These are phyloP conservation scores for Acanthopleura granulata DNA, from an alignment of 2,888 invertebrate species.

Conservation along the genomic window DNA sequence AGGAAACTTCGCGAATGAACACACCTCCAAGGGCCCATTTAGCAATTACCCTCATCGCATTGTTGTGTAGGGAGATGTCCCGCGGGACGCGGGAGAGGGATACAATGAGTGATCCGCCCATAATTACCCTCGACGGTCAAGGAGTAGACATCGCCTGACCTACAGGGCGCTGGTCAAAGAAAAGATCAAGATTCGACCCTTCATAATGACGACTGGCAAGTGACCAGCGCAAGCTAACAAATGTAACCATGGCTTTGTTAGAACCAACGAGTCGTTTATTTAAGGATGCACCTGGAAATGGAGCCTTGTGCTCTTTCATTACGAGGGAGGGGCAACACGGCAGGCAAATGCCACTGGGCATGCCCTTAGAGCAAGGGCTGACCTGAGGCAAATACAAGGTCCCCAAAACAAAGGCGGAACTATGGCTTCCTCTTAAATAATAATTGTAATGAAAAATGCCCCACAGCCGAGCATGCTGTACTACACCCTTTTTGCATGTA, in stretches of 20 bases:
- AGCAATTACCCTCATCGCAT: slow-evolving; percentile 12
- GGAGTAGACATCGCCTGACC: not conserved
- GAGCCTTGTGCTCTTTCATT: not conserved
- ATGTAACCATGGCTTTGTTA: not conserved
- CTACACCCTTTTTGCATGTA: too few species aligned
- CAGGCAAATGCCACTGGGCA: not conserved
- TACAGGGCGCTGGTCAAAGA: not conserved
- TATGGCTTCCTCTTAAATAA: too few species aligned
- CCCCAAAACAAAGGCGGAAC: too few species aligned
- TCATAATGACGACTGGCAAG: slow-evolving; percentile 1
- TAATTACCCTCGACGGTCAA: slow-evolving; percentile 12
- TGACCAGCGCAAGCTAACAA: not conserved
- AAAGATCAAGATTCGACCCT: not conserved
- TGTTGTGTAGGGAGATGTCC: not conserved
- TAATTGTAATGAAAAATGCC: too few species aligned
- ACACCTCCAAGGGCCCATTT: not conserved
- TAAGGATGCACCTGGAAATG: not conserved
- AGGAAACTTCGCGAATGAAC: slow-evolving; percentile 10
- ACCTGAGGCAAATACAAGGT: too few species aligned
- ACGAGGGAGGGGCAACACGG: not conserved
- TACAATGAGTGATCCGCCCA: slow-evolving; percentile 10
- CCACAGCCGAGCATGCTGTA: too few species aligned
- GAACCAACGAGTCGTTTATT: not conserved
- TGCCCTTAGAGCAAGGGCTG: not conserved
- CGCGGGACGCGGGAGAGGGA: not conserved